Evolutionary conservation across 2,797 vertebrate genomes (phyloP), one percentile per base, ranked within the genome.

Genomic region (Australoheros facetus): DNA sequence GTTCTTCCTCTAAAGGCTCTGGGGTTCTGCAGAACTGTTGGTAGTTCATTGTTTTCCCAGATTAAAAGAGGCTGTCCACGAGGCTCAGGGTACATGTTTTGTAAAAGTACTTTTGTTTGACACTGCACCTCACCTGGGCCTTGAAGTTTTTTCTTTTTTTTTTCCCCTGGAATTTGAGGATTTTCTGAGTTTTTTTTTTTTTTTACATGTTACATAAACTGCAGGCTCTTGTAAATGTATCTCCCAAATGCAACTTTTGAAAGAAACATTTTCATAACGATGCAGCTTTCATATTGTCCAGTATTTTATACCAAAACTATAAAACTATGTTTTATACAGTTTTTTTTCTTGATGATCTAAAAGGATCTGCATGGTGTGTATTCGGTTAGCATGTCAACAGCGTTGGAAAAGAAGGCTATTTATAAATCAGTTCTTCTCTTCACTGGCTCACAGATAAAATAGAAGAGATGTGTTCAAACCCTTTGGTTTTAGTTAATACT

Each of bases 1-100:
- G 93, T 93, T 88, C 78, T 55, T 78, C 84, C 21, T 70, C 82
- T 73, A 77, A 85, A 90, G 85, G 82, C 81, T 88, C 70, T 78
- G 75, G 73, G 85, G 75, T 75, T 85, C 77, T 37, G 83, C 79
- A 78, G 80, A 75, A 71, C 76, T 64, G 60, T 82, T 83, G 83
- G 81, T 81, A 72, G 34, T 42, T 81, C 17, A 85, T 91, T 92
- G 90, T 91, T 80, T 79, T 57, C 64, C 8, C 8, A 85, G 87
- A 91, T 92, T 83, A 87, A 89, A 88, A 55, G 30, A 81, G 75
- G 73, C 75, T 78, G 81, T 81, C 77, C 62, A 71, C 11, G 14
- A 79, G 64, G 75, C 75, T 60, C 56, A 76, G 11, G 53, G 17
- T 57, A 7, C 5, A 73, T 71, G 69, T 86, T 87, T 73, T 0